A percentile compares a stretch with the other conserved stretches of the same genome.
phyloP scores from a whole-genome alignment of 2,113 vertebrate genomes.

The Odocoileus virginianus region DNA sequence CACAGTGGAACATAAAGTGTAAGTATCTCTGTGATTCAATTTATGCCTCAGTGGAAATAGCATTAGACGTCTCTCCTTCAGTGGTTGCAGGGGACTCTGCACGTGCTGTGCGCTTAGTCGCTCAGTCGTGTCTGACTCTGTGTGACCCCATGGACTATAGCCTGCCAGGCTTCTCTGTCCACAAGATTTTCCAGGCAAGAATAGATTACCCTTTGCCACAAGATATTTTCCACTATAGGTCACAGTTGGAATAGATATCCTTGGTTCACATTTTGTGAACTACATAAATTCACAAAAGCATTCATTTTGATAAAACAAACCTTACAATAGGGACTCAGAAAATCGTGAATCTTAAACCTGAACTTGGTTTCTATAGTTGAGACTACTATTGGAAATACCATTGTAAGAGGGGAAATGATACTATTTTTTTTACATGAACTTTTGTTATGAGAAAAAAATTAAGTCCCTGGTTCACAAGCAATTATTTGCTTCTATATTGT shows the following conservation, averaged over 20 bases:
- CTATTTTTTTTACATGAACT: neutral
- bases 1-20: neutral
- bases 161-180: neutral
- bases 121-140: neutral
- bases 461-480: neutral
- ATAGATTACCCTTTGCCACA: neutral
- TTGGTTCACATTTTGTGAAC: neutral
- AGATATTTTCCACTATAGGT: neutral
- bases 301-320: neutral
- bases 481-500: neutral
- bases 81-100: neutral
- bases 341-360: neutral
- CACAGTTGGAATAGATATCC: neutral
- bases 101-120: neutral
- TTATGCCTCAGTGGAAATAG: neutral
- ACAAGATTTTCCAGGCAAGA: neutral
- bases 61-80: neutral
- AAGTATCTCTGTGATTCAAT: neutral
- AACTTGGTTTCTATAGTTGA: neutral
- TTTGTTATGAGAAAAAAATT: neutral
- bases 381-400: neutral
- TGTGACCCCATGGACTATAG: neutral
- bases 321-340: neutral
- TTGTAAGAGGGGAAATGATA: neutral
- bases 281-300: neutral